Evolutionary conservation across 1,140 invertebrate genomes (phyloP), one percentile per base, ranked within the genome.

Genomic region (Oreohelix idahoensis): DNA sequence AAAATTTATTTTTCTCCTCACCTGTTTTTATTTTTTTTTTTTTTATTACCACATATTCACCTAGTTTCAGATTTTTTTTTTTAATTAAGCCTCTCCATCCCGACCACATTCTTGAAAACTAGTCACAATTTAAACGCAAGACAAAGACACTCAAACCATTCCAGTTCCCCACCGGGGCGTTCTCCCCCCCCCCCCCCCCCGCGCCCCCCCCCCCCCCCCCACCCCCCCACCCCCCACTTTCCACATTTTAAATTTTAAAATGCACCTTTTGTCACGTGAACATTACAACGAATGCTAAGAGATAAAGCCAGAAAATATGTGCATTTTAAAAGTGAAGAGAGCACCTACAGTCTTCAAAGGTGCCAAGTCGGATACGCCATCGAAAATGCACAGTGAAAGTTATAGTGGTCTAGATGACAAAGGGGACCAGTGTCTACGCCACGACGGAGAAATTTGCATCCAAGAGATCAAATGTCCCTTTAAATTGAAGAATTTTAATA

Each of bases 401-500:
- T 29, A 66, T 32, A 35, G n/a, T 66, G n/a, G 63, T 5, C 8
- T 66, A 5, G 63, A 35, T 35, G 63, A 66, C 63, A 66, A 66
- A 32, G 63, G 63, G 26, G 29, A 2, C 63, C 29, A 29, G 63
- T 66, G 63, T 66, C 63, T 66, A 32, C 29, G n/a, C 29, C n/a
- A 66, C n/a, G 63, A 66, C 32, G 29, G 8, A 23, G 63, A 32
- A 66, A 66, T 66, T 66, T 66, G 63, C 63, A 66, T 66, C 63
- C 63, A 66, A 32, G 29, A 32, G 63, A 66, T 66, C 63, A 8
- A 32, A 66, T 66, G 32, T 66, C 63, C n/a, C n/a, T 66, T 11
- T 66, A 66, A 66, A 35, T 66, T 29, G 63, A 66, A 66, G 63
- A 66, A 66, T 66, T 66, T 66, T 29, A 66, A 66, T 32, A 66